Evolutionary conservation across 1,140 invertebrate species (phyloP).

Genomic region (Eumaeus atala): DNA sequence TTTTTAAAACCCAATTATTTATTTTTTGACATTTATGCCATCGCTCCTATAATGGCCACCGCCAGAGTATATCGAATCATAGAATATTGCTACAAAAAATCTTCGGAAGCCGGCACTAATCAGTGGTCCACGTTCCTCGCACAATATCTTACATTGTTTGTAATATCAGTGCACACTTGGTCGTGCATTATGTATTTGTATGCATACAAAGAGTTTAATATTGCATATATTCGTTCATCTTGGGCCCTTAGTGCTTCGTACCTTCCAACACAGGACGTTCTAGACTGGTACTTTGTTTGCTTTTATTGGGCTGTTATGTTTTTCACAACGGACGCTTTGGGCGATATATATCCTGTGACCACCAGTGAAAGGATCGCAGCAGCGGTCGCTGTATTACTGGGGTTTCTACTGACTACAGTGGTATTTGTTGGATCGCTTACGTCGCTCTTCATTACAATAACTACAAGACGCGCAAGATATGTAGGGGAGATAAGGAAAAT

Average conservation of each 20-base stretch:
- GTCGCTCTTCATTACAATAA: conserved; percentile 64
- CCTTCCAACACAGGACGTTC: conserved; percentile 50
- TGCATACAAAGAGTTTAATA: conserved; percentile 49
- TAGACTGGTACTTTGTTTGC: conserved; percentile 64
- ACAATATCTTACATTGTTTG: conserved; percentile 56
- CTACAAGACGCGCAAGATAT: conserved; percentile 55
- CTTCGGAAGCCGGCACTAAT: conserved; percentile 61
- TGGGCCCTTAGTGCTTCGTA: conserved; percentile 51
- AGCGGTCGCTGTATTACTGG: conserved; percentile 49
- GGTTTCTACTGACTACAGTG: conserved; percentile 59
- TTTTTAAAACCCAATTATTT: conserved; percentile 31
- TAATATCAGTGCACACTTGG: conserved; percentile 59
- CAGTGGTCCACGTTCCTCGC: conserved; percentile 65
- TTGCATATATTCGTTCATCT: conserved; percentile 45
- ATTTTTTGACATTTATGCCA: conserved; percentile 39
- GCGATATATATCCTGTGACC: conserved; percentile 61
- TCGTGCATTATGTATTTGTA: conserved; percentile 60
- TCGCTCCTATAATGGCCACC: conserved; percentile 47
- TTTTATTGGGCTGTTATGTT: conserved; percentile 60
- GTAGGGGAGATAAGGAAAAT: conserved; percentile 58
- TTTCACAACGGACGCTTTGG: conserved; percentile 60
- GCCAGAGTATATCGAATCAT: conserved; percentile 54
- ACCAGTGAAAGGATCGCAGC: conserved; percentile 52
- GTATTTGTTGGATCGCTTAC: conserved; percentile 63
- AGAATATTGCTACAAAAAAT: conserved; percentile 56